Conservation (phyloP, 2,113 vertebrate genomes). For the Gopherus evgoodei region DNA sequence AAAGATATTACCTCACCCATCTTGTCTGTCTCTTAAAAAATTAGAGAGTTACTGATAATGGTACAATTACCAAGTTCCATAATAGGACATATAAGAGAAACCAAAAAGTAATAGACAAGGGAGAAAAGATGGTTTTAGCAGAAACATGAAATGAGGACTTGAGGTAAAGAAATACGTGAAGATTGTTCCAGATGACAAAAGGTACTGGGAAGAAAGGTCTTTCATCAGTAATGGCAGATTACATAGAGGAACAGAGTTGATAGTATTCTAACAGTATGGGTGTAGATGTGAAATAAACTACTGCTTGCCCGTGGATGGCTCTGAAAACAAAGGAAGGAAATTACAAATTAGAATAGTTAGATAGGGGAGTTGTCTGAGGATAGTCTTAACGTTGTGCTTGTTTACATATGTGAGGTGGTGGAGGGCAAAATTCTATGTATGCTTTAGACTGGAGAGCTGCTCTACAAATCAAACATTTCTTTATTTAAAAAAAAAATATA, state of each 20-base stretch:
- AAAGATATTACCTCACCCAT: background rate
- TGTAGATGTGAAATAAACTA: background rate
- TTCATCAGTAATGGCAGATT: background rate
- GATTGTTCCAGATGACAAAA: background rate
- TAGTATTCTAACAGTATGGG: background rate
- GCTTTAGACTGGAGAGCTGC: background rate
- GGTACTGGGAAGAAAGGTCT: background rate
- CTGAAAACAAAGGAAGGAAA: background rate
- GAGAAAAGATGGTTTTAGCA: background rate
- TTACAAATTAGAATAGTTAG: background rate
- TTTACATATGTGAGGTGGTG: background rate
- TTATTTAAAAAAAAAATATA: background rate
- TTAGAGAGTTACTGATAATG: background rate
- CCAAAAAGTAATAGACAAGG: background rate
- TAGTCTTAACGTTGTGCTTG: background rate
- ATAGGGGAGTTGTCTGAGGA: background rate
- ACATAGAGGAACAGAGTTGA: background rate
- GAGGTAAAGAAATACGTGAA: background rate
- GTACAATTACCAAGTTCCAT: background rate
- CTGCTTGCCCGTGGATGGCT: background rate
- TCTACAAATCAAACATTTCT: background rate
- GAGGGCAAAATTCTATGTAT: background rate
- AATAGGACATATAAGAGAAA: background rate
- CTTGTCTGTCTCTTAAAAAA: background rate
- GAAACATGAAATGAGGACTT: background rate